Conservation (phyloP, 2,888 invertebrate genomes). For the Lordiphosa andalusiaca region DNA sequence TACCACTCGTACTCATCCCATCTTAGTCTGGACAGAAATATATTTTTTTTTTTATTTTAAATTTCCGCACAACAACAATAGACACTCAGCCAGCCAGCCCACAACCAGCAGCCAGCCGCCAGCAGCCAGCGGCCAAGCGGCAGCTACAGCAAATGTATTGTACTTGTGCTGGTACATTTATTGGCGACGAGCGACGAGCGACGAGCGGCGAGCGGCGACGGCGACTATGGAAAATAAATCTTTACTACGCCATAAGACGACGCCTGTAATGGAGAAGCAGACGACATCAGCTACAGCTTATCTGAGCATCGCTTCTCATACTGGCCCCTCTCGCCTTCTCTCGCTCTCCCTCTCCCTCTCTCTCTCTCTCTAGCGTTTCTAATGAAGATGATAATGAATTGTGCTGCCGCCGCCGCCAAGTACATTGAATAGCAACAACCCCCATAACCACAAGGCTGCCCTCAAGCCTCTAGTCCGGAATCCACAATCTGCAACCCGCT, state of each 20-base stretch:
- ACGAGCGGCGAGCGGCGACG: conserved; percentile 27
- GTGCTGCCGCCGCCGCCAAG: conserved; percentile 41
- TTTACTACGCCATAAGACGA: conserved; percentile 74
- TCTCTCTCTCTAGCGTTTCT: conserved; percentile 34
- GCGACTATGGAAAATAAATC: conserved; percentile 68
- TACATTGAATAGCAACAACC: conserved; percentile 17
- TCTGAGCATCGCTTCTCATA: conserved; percentile 23
- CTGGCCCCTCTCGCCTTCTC: conserved; percentile 1
- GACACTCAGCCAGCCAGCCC: conserved; percentile 8
- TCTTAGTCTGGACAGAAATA: conserved; percentile 41
- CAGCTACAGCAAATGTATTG: conserved; percentile 33
- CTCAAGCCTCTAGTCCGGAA: conserved; percentile 24
- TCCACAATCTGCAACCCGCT: conserved; percentile 37
- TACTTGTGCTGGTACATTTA: conserved; percentile 47
- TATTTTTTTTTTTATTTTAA: conserved; percentile 28
- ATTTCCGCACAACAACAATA: conserved; percentile 61
- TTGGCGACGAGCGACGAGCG: conserved; percentile 31
- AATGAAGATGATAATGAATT: conserved; percentile 74
- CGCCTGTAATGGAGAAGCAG: conserved; percentile 56
- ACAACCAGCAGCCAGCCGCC: conserved; percentile 40
- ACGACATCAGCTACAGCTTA: conserved; percentile 41
- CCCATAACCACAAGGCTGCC: conserved; percentile 33
- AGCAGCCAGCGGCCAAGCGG: conserved; percentile 39
- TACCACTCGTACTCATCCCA: conserved; percentile 9
- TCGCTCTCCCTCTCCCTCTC: conserved; percentile 3